phyloP scores from a whole-genome alignment of 2,797 vertebrate species.

The Petrocephalus sullivani region DNA sequence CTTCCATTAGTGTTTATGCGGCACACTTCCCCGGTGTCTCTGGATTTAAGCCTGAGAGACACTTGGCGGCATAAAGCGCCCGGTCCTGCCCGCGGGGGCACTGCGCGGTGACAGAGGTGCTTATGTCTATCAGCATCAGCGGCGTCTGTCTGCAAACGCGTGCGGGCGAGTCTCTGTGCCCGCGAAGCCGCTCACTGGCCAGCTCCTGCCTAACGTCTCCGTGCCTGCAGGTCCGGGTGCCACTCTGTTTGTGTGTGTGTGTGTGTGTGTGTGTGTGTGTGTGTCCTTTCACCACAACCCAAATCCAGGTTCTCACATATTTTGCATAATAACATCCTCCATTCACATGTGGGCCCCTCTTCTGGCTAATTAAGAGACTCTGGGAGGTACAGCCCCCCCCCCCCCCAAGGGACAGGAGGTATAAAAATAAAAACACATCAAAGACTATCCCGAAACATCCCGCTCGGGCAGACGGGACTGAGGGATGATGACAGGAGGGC shows the following conservation, averaged over 20 bases:
- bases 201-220: not conserved
- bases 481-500: not conserved
- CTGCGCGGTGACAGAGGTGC: not conserved
- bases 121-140: not conserved
- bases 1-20: not conserved
- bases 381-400: not conserved
- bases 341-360: not conserved
- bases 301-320: not conserved
- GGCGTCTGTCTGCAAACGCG: not conserved
- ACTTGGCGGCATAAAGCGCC: not conserved
- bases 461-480: not conserved
- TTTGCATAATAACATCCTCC: not conserved
- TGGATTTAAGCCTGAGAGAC: not conserved
- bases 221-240: not conserved
- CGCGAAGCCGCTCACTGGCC: not conserved
- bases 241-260: not conserved
- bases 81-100: not conserved
- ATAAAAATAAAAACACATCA: slow-evolving; percentile 11
- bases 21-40: not conserved
- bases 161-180: not conserved
- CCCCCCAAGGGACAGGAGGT: not conserved
- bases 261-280: no score
- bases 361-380: not conserved
- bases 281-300: no score
- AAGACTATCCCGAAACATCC: not conserved